Base-by-base conservation (phyloP, 2,797 vertebrate species). In the Scolopax bukidnonensis region DNA sequence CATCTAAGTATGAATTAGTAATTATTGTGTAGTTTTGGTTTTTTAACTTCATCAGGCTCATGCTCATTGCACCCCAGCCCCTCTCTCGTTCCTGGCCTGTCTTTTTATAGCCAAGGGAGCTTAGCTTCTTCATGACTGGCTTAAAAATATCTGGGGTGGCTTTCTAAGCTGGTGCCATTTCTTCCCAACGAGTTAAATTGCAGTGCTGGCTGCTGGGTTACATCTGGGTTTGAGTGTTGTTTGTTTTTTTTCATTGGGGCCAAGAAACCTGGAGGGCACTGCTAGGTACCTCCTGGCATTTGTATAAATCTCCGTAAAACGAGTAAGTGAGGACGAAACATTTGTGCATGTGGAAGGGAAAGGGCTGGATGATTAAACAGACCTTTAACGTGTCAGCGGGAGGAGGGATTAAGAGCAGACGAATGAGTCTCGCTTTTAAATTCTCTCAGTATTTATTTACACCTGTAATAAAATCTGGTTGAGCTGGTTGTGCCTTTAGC, bases 401-500 rank as follows among this genome's bases (percentile, higher is more conserved):
- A 80, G 33, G 24, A 87, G 25, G 75, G 85, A 91, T 93, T 86
- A 82, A 56, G 57, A 84, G 65, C 28, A 47, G 79, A 93, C 54
- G 89, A 85, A 90, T 20, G 56, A 69, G 59, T 40, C 50, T 95
- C 11, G 0, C 1, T 6, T 40, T 84, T 77, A 84, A 86, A 82
- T 82, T 87, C 70, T 73, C 78, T 65, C 10, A 3, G 65, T 65
- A 43, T 41, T 91, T 95, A 79, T 95, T 96, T 95, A 93, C 70
- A 93, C 87, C 91, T 90, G 89, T 91, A 94, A 84, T 95, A 91
- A 96, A 95, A 95, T 79, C 94, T 93, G 74, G 81, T 92, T 77
- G 60, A 61, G 92, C 95, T 96, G 83, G 92, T 91, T 95, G 79
- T 90, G 87, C 93, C 93, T 93, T 95, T 45, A 88, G 96, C 79